These are phyloP conservation scores for Magallana gigas DNA, from an alignment of 1,140 invertebrate species.

Conservation along the genomic window DNA sequence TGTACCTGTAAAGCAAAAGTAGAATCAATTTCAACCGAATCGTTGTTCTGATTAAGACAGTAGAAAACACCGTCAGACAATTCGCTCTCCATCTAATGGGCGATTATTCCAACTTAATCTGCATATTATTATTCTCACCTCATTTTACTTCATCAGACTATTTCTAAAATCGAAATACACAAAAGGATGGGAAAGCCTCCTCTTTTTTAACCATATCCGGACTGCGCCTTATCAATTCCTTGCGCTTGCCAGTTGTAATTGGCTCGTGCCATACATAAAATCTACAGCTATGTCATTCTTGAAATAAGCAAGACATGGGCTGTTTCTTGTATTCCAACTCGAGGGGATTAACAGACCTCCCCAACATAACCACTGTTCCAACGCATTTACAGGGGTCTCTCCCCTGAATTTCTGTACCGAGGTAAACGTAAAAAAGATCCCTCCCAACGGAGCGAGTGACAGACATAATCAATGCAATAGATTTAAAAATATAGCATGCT, in stretches of 20 bases:
- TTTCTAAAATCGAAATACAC: constrained; percentile 32
- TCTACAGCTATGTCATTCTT: constrained; percentile 2
- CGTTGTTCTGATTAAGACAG: neutral
- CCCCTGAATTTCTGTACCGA: neutral
- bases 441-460: neutral
- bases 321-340: constrained; percentile 31
- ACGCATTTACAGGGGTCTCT: neutral
- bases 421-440: constrained; percentile 7
- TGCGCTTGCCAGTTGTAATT: constrained; percentile 8
- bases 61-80: neutral
- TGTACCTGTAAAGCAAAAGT: constrained; percentile 6
- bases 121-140: constrained; percentile 20
- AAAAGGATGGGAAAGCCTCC: neutral
- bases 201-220: constrained; percentile 15
- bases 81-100: constrained; percentile 14
- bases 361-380: neutral
- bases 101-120: constrained; percentile 11
- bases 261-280: constrained; percentile 33
- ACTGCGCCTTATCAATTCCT: constrained; percentile 21
- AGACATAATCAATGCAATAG: constrained; percentile 17
- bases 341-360: neutral
- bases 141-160: constrained; percentile 10
- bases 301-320: constrained; percentile 12
- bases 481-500: too few relatives aligned
- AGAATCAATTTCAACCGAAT: constrained; percentile 14